Evolutionary conservation across 2,113 vertebrate genomes (phyloP), one percentile per base, ranked within the genome.

Genomic region (Varanus salvator): DNA sequence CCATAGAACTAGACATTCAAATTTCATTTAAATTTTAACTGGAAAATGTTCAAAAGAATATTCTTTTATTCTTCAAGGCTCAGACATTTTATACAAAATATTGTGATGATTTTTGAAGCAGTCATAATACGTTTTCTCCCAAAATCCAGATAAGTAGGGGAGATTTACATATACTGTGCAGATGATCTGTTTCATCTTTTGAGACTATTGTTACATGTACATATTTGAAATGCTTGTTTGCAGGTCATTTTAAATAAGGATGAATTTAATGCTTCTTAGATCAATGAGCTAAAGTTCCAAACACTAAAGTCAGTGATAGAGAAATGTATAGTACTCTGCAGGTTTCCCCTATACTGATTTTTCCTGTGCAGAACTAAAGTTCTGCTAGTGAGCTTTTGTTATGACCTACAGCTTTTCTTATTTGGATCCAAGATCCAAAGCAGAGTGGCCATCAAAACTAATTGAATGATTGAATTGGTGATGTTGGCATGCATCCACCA

Each of bases 401-500:
- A 68, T 90, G 23, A 78, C 74, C 11, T 90, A 14, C 14, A 91
- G 6, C 82, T 64, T 27, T 60, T 52, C 27, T 9, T 76, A 0
- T 60, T 0, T 14, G 72, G 5, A 60, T 3, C 15, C 90, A 2
- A n/a, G 1, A 29, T 60, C 95, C 69, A 78, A 57, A 87, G 12
- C 31, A 44, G 44, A 60, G 38, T 82, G 83, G 84, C 2, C 19
- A 34, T 57, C 80, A 2, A 60, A 87, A n/a, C 31, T 72, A 54
- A 44, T 66, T 90, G 25, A 68, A 83, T 80, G 54, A 27, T 68
- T 78, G 48, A 34, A 69, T 66, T 19, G 27, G 1, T 44, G 44
- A 74, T 38, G 2, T 27, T 93, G 14, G 27, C 48, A 93, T 91
- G 84, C 72, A 86, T 50, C 66, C 57, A 54, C 17, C 64, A 72